Evolutionary conservation across 2,113 vertebrate genomes (phyloP).

Genomic region (Urocolius indicus): DNA sequence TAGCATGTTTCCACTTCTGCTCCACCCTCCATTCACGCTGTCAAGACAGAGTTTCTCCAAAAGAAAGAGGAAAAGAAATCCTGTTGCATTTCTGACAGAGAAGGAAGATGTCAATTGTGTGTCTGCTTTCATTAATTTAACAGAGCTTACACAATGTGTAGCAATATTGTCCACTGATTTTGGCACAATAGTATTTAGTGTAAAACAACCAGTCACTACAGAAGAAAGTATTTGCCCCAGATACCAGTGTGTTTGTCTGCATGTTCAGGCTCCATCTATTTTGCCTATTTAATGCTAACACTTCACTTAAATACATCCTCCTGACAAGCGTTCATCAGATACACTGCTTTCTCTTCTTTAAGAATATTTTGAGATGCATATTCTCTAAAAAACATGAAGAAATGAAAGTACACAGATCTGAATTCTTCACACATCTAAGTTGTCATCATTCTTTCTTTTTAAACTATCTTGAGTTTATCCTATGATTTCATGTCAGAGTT

Average conservation of each 20-base stretch:
- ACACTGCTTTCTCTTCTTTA: neutral
- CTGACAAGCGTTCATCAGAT: neutral
- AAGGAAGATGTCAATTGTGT: neutral
- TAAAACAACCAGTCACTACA: neutral
- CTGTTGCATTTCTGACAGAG: neutral
- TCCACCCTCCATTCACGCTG: neutral
- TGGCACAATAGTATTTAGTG: neutral
- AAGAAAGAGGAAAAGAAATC: neutral
- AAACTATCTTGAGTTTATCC: neutral
- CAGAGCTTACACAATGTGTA: neutral
- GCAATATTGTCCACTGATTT: neutral
- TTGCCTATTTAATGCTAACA: fast-evolving
- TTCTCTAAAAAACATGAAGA: neutral
- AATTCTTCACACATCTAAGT: neutral
- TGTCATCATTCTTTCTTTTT: neutral
- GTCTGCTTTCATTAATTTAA: neutral
- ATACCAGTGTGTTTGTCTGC: neutral
- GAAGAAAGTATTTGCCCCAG: neutral
- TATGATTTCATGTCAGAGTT: neutral
- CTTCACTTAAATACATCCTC: no score
- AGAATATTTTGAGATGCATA: neutral
- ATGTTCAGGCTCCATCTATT: neutral
- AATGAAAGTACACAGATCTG: neutral
- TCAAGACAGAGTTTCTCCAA: neutral
- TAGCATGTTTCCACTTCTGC: neutral